These are phyloP conservation scores for Caerostris darwini DNA, from an alignment of 1,140 invertebrate species.

Conservation along the genomic window DNA sequence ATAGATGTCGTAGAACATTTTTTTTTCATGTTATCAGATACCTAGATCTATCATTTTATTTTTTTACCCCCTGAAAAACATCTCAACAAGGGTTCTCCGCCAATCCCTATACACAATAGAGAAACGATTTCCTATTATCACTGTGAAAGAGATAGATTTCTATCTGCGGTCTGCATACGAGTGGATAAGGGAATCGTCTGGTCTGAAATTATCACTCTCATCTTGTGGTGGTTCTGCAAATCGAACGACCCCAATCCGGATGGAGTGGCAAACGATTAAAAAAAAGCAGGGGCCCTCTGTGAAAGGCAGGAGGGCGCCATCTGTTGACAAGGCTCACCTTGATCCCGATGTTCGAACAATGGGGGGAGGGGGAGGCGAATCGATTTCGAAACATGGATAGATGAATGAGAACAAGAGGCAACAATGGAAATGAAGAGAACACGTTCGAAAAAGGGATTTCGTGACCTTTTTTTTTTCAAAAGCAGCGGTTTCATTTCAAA, in stretches of 20 bases:
- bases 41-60: no score
- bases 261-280: background rate
- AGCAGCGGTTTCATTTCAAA: background rate
- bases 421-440: background rate
- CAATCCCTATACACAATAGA: no score
- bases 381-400: background rate
- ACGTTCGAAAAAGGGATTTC: background rate
- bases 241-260: slow-evolving; percentile 9
- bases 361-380: background rate
- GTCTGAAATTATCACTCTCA: background rate
- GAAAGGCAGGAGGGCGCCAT: background rate
- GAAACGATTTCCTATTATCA: no score
- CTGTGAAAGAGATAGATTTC: no score
- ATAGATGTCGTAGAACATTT: no score
- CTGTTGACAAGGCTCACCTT: background rate
- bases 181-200: background rate
- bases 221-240: background rate
- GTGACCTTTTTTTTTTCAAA: background rate
- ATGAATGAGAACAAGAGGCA: background rate
- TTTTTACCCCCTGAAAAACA: background rate
- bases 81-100: background rate
- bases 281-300: no score
- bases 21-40: no score
- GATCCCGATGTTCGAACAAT: background rate
- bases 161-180: no score